These are phyloP conservation scores for Axis porcinus DNA, from an alignment of 2,113 vertebrate species.

Conservation along the genomic window DNA sequence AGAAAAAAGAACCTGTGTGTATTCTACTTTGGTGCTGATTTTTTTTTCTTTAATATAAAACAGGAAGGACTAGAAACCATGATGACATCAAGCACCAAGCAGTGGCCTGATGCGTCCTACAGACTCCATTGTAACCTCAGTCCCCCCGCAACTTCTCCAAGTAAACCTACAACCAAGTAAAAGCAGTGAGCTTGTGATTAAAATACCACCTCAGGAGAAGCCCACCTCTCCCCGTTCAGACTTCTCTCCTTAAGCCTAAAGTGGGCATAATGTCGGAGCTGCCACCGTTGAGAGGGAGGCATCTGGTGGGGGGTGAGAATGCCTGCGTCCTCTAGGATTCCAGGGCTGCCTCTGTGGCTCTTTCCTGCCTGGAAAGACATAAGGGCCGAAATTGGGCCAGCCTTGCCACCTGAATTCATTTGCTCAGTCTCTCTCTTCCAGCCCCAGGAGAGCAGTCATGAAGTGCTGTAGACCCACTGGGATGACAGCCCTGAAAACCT, in stretches of 20 bases:
- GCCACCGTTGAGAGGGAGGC: neutral
- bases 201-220: neutral
- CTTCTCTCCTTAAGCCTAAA: neutral
- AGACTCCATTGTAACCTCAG: neutral
- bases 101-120: neutral
- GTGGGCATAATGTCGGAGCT: neutral
- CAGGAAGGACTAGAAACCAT: neutral
- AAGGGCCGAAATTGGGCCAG: neutral
- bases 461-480: neutral
- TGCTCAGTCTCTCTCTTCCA: neutral
- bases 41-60: neutral
- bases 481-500: neutral
- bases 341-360: neutral
- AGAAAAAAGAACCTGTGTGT: neutral
- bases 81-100: neutral
- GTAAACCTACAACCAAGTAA: neutral
- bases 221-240: neutral
- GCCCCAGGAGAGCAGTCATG: neutral
- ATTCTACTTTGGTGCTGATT: neutral
- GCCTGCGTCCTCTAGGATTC: neutral
- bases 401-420: neutral
- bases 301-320: neutral
- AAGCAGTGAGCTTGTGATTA: neutral
- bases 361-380: neutral
- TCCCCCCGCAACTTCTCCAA: neutral